Base-by-base conservation (phyloP, 2,797 vertebrate species). In the Gadopsis bispinosus region DNA sequence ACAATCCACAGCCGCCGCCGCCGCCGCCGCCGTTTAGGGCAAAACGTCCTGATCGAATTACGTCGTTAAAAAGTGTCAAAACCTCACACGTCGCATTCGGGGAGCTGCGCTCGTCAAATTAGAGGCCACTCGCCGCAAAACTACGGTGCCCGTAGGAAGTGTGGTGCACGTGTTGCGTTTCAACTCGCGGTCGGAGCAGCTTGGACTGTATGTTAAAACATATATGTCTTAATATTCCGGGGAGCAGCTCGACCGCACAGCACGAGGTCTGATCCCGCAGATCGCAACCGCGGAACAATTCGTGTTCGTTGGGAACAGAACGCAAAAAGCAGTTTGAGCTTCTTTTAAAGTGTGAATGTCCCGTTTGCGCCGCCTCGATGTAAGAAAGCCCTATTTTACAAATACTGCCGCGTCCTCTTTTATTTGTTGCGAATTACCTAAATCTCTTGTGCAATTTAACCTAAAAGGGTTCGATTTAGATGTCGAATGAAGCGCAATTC, bases 41-140 rank as follows among this genome's bases (percentile, higher is more conserved):
- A 68, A 66, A 63, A 26, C 41, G 14, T 7, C 2, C 73, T 90
- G 90, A 94, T 93, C 87, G 45, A 91, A 93, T 94, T 89, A 91
- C 79, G 74, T 50, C 33, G 26, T 81, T 61, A 22, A 12, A 78
- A 82, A 55, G 93, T 91, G 93, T 58, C 61, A 90, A 69, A 69
- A 60, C 41, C 82, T 92, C 83, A 79, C 90, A 83, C 84, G 7
- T 75, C 54, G 5, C 26, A 12, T 10, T 1, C 31, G 3, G 5
- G 0, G 48, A 51, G 59, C 22, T 45, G 55, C 35, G 31, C 37
- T 65, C 72, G 19, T 85, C 53, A 41, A 88, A 91, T 91, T 89
- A 90, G 80, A 73, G 71, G 31, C 72, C 33, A 67, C 37, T 78
- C 12, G 37, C 79, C 26, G 79, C 76, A 69, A 48, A n/a, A n/a